phyloP scores from a whole-genome alignment of 2,113 vertebrate genomes.

The Trachemys scripta region DNA sequence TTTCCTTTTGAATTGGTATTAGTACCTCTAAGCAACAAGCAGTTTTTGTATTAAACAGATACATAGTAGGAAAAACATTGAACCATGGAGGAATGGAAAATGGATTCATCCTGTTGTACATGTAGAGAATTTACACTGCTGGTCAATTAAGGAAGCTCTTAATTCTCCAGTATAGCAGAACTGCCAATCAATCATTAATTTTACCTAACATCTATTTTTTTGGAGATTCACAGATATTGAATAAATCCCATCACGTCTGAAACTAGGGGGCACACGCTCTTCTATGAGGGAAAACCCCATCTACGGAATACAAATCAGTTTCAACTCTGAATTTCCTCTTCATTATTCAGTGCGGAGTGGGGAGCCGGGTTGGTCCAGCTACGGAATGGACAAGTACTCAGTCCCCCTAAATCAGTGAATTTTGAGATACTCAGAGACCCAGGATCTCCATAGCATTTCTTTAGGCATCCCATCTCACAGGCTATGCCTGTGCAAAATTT shows the following conservation, averaged over 20 bases:
- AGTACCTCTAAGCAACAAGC: neutral
- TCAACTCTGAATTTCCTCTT: neutral
- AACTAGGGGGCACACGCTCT: neutral
- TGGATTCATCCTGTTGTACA: neutral
- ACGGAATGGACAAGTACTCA: neutral
- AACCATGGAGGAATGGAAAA: neutral
- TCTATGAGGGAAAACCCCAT: neutral
- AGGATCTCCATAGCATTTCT: neutral
- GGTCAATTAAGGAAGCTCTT: neutral
- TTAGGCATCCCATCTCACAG: neutral
- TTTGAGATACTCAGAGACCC: neutral
- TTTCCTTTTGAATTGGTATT: neutral
- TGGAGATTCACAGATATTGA: neutral
- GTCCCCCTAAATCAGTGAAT: fast-evolving
- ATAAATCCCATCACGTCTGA: neutral
- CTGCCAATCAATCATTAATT: neutral
- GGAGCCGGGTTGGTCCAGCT: neutral
- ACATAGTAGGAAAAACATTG: neutral
- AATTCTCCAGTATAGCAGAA: neutral
- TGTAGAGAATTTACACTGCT: neutral
- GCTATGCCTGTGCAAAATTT: neutral
- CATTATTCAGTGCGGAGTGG: neutral
- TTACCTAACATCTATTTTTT: neutral
- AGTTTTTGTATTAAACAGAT: neutral
- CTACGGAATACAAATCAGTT: neutral